phyloP scores from a whole-genome alignment of 2,888 invertebrate genomes.

The Apodemia mormo region DNA sequence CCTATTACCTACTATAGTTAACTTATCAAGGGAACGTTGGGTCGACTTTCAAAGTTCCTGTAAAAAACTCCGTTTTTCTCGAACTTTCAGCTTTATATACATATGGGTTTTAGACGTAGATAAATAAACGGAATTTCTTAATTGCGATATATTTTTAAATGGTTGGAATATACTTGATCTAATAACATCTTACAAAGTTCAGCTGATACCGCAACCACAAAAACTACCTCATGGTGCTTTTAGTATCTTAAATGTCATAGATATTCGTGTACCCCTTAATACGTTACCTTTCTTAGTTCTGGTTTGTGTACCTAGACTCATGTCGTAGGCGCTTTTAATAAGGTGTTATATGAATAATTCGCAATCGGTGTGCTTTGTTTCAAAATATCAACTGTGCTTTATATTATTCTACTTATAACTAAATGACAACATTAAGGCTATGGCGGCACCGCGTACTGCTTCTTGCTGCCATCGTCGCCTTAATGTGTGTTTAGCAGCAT shows the following conservation, averaged over 20 bases:
- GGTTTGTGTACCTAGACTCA: not conserved
- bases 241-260: slow-evolving; percentile 8
- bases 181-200: slow-evolving; percentile 8
- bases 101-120: not conserved
- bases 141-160: not conserved
- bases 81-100: slow-evolving; percentile 3
- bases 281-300: slow-evolving; percentile 8
- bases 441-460: not conserved
- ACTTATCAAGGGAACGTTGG: slow-evolving; percentile 11
- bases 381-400: not conserved
- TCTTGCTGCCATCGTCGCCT: not conserved
- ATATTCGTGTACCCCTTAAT: slow-evolving; percentile 14
- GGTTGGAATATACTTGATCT: not conserved
- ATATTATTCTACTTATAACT: slow-evolving; percentile 9
- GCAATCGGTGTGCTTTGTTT: slow-evolving; percentile 7
- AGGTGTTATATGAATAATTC: not conserved
- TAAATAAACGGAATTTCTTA: not conserved
- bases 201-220: slow-evolving; percentile 32
- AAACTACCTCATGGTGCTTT: slow-evolving; percentile 33
- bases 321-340: slow-evolving; percentile 6
- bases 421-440: slow-evolving; percentile 4
- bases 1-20: not conserved
- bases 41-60: not conserved
- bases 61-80: not conserved
- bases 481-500: slow-evolving; percentile 18